These are phyloP conservation scores for Lindbergichthys nudifrons DNA, from an alignment of 2,797 vertebrate species.

Conservation along the genomic window DNA sequence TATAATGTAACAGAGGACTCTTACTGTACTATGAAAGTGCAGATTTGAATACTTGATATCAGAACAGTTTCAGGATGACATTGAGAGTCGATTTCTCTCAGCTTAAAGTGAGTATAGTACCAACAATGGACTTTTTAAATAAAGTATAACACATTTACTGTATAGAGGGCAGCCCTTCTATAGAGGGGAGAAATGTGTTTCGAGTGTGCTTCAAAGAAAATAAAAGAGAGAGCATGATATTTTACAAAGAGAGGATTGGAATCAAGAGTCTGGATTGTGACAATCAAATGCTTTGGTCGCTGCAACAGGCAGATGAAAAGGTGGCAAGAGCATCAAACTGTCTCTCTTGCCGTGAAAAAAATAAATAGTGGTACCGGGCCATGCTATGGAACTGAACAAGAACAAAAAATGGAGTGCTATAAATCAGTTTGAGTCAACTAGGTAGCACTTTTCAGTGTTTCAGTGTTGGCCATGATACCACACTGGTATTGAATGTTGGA, in stretches of 20 bases:
- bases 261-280: slow-evolving; percentile 21
- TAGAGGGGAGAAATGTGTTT: slow-evolving; percentile 23
- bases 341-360: background rate
- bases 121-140: background rate
- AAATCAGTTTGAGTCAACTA: background rate
- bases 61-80: background rate
- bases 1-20: no score
- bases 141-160: slow-evolving; percentile 1
- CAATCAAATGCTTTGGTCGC: slow-evolving; percentile 30
- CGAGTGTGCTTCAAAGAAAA: slow-evolving; percentile 28
- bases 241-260: slow-evolving; percentile 48
- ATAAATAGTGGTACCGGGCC: background rate
- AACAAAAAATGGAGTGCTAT: background rate
- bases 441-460: background rate
- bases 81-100: slow-evolving; percentile 14
- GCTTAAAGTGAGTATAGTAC: background rate
- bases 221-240: background rate
- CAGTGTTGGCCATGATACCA: background rate
- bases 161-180: background rate
- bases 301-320: slow-evolving; percentile 2
- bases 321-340: slow-evolving; percentile 28
- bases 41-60: background rate
- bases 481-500: background rate
- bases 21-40: background rate
- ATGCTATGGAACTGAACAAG: background rate